Evolutionary conservation across 2,888 invertebrate genomes (phyloP), one percentile per base, ranked within the genome.

Genomic region (Ormyrus labotus): DNA sequence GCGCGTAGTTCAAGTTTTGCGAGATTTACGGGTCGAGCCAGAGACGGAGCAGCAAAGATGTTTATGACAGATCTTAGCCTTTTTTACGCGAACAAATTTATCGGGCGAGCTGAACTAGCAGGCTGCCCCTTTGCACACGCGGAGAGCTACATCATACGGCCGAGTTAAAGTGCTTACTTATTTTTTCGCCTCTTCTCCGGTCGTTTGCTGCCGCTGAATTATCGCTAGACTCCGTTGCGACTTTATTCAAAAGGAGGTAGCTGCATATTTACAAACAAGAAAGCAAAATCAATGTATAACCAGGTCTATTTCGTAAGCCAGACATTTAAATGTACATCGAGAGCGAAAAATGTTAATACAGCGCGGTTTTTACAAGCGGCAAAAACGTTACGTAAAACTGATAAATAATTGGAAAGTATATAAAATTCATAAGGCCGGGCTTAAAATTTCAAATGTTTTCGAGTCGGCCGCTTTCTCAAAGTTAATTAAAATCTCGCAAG

Each of bases 31-130:
- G 55, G 57, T 19, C 47, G 57, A 19, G 13, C 11, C 71, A 13
- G 13, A 11, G 60, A 60, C 7, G 45, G 67, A 60, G 50, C 57
- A 7, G n/a, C 19, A 2, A 19, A 19, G 34, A 13, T 70, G 60
- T 75, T 75, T 67, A 67, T 67, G 67, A 67, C 74, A 51, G 60
- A 67, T 75, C 51, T 53, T 67, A 1, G 19, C 11, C 11, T 60
- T 53, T 75, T 67, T 75, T 67, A 65, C 11, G 55, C 51, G 34
- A 51, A 58, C 58, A 67, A 75, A 75, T 67, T 60, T 75, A 67
- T 60, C 67, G 74, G 51, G 13, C 4, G 10, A 19, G 47, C 55
- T 19, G 19, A 19, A 19, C 19, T 19, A 19, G 19, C 19, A 1
- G 2, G 34, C 11, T 55, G 68, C 68, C 11, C n/a, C 64, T 13